These are phyloP conservation scores for Chelonus formosanus DNA, from an alignment of 2,888 invertebrate species.

Conservation along the genomic window DNA sequence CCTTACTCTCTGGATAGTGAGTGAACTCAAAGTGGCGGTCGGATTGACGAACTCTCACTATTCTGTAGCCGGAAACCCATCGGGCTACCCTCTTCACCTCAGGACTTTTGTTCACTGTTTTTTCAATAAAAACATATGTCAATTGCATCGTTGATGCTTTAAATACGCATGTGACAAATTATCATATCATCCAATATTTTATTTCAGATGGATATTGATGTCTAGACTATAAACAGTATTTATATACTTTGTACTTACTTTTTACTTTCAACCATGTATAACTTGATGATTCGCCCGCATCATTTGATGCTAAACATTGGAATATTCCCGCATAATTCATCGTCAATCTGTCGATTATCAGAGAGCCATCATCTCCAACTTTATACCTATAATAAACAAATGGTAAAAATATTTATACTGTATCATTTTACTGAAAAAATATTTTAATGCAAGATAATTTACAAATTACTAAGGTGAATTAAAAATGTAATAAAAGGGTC, in stretches of 20 bases:
- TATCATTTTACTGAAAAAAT: too few relatives aligned
- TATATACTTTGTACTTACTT: constrained; percentile 75
- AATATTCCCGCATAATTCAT: constrained; percentile 93
- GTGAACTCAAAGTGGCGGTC: constrained; percentile 64
- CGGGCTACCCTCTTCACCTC: constrained; percentile 60
- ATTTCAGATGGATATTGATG: too few relatives aligned
- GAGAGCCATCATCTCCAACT: constrained; percentile 83
- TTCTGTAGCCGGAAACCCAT: constrained; percentile 64
- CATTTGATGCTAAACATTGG: constrained; percentile 91
- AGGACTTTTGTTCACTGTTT: constrained; percentile 55
- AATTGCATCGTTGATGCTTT: constrained; percentile 38
- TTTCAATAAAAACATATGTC: constrained; percentile 48
- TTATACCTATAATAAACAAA: constrained; percentile 69
- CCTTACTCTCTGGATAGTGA: constrained; percentile 64
- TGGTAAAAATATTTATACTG: too few relatives aligned
- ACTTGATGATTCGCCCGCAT: constrained; percentile 88
- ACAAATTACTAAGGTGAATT: too few relatives aligned
- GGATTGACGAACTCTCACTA: constrained; percentile 64
- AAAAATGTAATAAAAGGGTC: too few relatives aligned
- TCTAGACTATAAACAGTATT: neutral
- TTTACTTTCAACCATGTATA: constrained; percentile 94
- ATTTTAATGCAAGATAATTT: too few relatives aligned
- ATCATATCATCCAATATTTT: too few relatives aligned
- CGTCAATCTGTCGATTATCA: constrained; percentile 80
- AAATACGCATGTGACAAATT: neutral